Percentiles rank a stretch among this genome's conserved stretches.
These are phyloP conservation scores for Mesocentrotus franciscanus DNA, from an alignment of 53 echinoderm and acorn worm genomes.

Conservation along the genomic window DNA sequence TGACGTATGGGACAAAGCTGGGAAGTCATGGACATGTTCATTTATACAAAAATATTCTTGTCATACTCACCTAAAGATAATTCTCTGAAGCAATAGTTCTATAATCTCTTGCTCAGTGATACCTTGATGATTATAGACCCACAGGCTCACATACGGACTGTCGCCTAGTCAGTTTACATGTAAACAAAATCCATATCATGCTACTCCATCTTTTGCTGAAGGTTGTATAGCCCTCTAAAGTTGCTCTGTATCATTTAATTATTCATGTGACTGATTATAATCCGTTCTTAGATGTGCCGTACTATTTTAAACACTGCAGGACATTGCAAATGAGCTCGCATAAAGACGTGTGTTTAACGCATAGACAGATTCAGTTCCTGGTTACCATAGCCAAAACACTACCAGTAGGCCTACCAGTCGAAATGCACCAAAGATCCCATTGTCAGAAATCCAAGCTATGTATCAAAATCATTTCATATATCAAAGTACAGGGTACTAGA, in stretches of 20 bases:
- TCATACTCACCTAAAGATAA: not conserved
- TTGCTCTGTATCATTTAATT: not conserved
- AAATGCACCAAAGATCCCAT: not conserved
- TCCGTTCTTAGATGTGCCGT: not conserved
- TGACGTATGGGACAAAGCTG: no score
- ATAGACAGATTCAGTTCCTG: not conserved
- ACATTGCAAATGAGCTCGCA: not conserved
- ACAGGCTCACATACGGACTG: no score
- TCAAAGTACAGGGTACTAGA: not conserved
- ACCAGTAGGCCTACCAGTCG: slow-evolving; percentile 1
- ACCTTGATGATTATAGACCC: not conserved
- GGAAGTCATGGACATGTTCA: not conserved
- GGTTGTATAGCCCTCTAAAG: not conserved
- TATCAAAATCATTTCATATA: slow-evolving; percentile 1
- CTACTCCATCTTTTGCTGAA: not conserved
- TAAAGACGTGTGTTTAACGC: not conserved
- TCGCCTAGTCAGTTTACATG: not conserved
- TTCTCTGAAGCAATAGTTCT: not conserved
- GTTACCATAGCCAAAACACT: not conserved
- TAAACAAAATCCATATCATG: not conserved
- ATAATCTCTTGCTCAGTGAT: not conserved
- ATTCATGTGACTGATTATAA: not conserved
- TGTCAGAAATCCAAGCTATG: not conserved
- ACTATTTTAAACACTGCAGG: not conserved
- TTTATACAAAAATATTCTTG: not conserved